Percentiles rank a stretch among this genome's conserved stretches.
Conservation (phyloP, 1,140 invertebrate genomes). For the Centruroides vittatus region DNA sequence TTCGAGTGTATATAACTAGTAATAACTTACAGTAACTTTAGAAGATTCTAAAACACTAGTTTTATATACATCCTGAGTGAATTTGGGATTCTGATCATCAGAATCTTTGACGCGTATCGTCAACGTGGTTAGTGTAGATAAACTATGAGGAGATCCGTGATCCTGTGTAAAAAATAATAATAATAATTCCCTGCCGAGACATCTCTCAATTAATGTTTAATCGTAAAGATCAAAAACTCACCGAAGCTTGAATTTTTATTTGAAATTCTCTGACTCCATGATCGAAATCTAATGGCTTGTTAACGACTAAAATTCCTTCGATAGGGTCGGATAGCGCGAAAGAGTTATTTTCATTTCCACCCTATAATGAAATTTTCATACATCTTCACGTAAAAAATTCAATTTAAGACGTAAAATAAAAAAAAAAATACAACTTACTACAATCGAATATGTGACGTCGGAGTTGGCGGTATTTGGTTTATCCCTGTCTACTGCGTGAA, state of each 20-base stretch:
- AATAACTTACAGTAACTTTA: slow-evolving; percentile 20
- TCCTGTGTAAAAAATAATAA: slow-evolving; percentile 16
- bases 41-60: slow-evolving; percentile 55
- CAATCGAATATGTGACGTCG: slow-evolving; percentile 66
- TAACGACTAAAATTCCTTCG: slow-evolving; percentile 52
- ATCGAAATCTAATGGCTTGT: slow-evolving; percentile 60
- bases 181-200: too few relatives aligned
- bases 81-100: slow-evolving; percentile 76
- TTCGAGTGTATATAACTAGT: background rate
- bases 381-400: background rate
- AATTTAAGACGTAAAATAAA: background rate
- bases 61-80: slow-evolving; percentile 59
- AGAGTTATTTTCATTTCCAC: slow-evolving; percentile 53
- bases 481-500: slow-evolving; percentile 60
- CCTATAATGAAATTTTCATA: slow-evolving; percentile 16
- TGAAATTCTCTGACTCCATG: slow-evolving; percentile 55
- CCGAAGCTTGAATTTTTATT: slow-evolving; percentile 58
- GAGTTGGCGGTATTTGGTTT: slow-evolving; percentile 80
- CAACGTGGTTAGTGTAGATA: slow-evolving; percentile 45
- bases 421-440: slow-evolving; percentile 27
- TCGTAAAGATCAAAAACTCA: slow-evolving; percentile 38
- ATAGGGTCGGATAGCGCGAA: slow-evolving; percentile 68
- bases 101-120: slow-evolving; percentile 64
- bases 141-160: slow-evolving; percentile 23
- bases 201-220: background rate